Base-by-base conservation (phyloP, 2,797 vertebrate species). In the Gila robusta region DNA sequence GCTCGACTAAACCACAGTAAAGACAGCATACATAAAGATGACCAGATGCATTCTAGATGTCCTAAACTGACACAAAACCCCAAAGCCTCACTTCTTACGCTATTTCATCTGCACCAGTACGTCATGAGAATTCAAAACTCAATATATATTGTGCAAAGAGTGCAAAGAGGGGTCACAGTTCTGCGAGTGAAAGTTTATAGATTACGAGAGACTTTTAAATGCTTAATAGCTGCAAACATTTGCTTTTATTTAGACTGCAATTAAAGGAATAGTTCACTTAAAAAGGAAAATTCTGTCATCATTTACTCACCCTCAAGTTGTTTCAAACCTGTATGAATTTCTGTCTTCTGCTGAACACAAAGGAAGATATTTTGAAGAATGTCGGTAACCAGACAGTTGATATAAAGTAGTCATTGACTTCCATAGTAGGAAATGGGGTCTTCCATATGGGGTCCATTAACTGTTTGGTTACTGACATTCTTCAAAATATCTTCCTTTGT, bases 1-100 rank as follows among this genome's bases (percentile, higher is more conserved):
- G 56, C 64, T 73, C 28, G 35, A 11, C 35, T 26, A 78, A 86
- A 88, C 82, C 49, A 44, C 82, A 87, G 70, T 79, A 85, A 83
- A 87, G 77, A 84, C 69, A 54, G 56, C 79, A 76, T 78, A 76
- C 72, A 81, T 86, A 89, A 89, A 80, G 80, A 87, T 83, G 82
- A 74, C 80, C 86, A 83, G 87, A 90, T 87, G 85, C 70, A 86
- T 26, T 21, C 80, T 82, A 73, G 71, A 82, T 87, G 85, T 49
- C 69, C 56, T 62, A 17, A 84, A 77, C 23, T 54, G 44, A 67
- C 67, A 67, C 28, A 88, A 52, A 72, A 64, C 35, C 28, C 66
- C 66, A 85, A 72, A 83, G 69, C 56, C 62, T 79, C 54, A 16
- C 35, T 84, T 80, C 41, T 54, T 52, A 59, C 5, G 17, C 16